Percentiles rank a stretch among this genome's conserved stretches.
phyloP scores from a whole-genome alignment of 2,113 vertebrate species.

The Eira barbara region DNA sequence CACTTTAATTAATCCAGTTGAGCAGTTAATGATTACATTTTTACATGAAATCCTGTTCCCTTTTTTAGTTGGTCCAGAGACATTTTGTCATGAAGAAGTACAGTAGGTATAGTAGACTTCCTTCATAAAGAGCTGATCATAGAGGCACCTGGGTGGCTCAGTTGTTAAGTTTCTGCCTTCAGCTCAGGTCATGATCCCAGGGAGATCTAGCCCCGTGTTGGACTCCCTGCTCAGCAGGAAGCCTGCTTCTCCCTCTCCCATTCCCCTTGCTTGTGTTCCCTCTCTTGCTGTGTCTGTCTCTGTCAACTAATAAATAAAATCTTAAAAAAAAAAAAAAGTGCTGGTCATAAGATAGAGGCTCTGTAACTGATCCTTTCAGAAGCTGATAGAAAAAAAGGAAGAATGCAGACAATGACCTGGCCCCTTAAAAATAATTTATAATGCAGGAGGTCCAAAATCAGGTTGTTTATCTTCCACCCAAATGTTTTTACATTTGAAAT shows the following conservation, averaged over 20 bases:
- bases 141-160: too few relatives aligned
- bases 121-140: background rate
- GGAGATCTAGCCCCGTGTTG: too few relatives aligned
- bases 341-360: background rate
- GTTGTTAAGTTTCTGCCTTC: too few relatives aligned
- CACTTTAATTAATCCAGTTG: constrained; percentile 24
- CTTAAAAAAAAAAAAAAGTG: background rate
- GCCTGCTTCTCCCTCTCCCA: too few relatives aligned
- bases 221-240: too few relatives aligned
- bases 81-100: background rate
- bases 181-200: too few relatives aligned
- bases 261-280: too few relatives aligned
- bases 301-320: too few relatives aligned
- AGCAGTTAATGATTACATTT: background rate
- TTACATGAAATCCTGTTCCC: background rate
- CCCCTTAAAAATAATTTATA: constrained; percentile 6
- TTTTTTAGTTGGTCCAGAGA: background rate
- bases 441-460: background rate
- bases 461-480: background rate
- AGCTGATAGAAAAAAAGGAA: background rate
- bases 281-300: too few relatives aligned
- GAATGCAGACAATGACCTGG: background rate
- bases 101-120: background rate
- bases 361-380: background rate
- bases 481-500: background rate